Percentiles rank a stretch among this genome's conserved stretches.
Evolutionary conservation across 2,888 invertebrate genomes (phyloP).

Genomic region (Drosophila meridiana): DNA sequence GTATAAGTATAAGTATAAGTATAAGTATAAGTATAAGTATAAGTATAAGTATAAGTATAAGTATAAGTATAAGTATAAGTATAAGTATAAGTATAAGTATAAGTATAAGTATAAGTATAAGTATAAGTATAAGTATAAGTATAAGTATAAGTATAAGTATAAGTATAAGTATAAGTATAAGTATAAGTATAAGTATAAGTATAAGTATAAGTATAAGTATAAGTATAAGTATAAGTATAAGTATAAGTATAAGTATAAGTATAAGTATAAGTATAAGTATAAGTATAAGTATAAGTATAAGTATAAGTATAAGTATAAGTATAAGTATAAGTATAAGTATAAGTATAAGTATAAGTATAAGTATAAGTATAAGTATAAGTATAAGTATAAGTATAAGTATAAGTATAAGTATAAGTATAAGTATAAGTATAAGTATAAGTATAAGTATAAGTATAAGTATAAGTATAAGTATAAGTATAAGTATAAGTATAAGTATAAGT

Average conservation of each 20-base stretch:
- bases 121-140: slow-evolving; percentile 7
- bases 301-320: slow-evolving; percentile 2
- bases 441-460: slow-evolving; percentile 4
- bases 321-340: slow-evolving; percentile 4
- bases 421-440: slow-evolving; percentile 4
- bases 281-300: slow-evolving; percentile 4
- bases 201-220: slow-evolving; percentile 9
- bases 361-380: slow-evolving; percentile 4
- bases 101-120: slow-evolving; percentile 3
- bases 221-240: slow-evolving; percentile 7
- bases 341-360: slow-evolving; percentile 4
- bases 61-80: slow-evolving; percentile 7
- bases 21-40: slow-evolving; percentile 4
- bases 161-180: slow-evolving; percentile 8
- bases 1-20: slow-evolving; percentile 6
- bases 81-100: slow-evolving; percentile 6
- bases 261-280: slow-evolving; percentile 3
- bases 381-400: slow-evolving; percentile 3
- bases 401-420: slow-evolving; percentile 4
- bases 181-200: slow-evolving; percentile 6
- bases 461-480: slow-evolving; percentile 4
- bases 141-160: slow-evolving; percentile 8
- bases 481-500: slow-evolving; percentile 4
- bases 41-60: slow-evolving; percentile 6
- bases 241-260: slow-evolving; percentile 6